Percentiles rank a stretch among this genome's conserved stretches.
Evolutionary conservation across 2,797 vertebrate genomes (phyloP).

Genomic region (Thunnus albacares): DNA sequence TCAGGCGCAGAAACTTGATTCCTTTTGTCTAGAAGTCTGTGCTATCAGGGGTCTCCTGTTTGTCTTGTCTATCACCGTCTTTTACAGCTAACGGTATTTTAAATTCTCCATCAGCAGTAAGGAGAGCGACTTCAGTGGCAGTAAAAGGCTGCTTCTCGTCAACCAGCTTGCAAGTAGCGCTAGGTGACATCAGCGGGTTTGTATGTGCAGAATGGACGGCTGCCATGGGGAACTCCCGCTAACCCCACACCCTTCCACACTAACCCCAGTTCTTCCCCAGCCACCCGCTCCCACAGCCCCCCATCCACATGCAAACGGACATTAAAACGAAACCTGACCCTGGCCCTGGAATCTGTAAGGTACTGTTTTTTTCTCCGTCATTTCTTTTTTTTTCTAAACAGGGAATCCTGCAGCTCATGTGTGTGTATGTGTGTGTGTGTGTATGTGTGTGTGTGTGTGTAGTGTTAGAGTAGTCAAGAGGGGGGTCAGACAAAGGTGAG

Average conservation of each 20-base stretch:
- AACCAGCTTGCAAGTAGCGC: constrained; percentile 58
- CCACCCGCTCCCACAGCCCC: constrained; percentile 64
- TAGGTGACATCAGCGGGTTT: constrained; percentile 79
- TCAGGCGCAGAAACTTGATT: constrained; percentile 81
- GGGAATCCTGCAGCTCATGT: constrained; percentile 65
- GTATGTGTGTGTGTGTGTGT: constrained; percentile 12
- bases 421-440: constrained; percentile 26
- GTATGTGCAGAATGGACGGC: constrained; percentile 78
- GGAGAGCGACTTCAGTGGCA: constrained; percentile 52
- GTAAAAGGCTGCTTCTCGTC: constrained; percentile 73
- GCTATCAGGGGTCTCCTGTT: constrained; percentile 79
- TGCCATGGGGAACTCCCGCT: constrained; percentile 81
- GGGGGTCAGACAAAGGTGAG: constrained; percentile 92
- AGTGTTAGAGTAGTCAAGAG: constrained; percentile 47
- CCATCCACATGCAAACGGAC: constrained; percentile 84
- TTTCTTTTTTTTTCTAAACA: constrained; percentile 54
- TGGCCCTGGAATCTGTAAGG: constrained; percentile 86
- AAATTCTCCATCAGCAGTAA: constrained; percentile 66
- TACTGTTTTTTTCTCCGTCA: constrained; percentile 82
- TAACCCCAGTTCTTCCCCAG: constrained; percentile 65
- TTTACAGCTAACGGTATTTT: constrained; percentile 62
- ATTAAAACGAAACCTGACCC: constrained; percentile 90
- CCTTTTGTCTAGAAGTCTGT: constrained; percentile 80
- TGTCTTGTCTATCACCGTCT: constrained; percentile 81
- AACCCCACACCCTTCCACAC: constrained; percentile 72